These are phyloP conservation scores for Sciaenops ocellatus DNA, from an alignment of 2,797 vertebrate species.

Conservation along the genomic window DNA sequence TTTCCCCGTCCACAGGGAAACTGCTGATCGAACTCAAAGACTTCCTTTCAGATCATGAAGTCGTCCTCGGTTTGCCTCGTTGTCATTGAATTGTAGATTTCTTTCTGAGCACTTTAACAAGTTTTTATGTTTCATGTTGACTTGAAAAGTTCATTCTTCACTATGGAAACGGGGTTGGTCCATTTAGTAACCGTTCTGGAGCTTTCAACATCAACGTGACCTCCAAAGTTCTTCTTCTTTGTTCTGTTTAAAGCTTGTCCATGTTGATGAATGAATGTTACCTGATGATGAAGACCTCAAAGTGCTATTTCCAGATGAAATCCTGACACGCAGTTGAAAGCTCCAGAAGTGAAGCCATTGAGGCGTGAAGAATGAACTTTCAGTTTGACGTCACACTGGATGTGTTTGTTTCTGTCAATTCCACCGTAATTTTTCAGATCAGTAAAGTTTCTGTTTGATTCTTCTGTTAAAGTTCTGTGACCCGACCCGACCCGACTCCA, in stretches of 20 bases:
- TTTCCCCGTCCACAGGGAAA: no score
- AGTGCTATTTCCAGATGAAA: background rate
- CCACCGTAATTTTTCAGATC: no score
- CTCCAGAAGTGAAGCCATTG: background rate
- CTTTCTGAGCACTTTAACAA: slow-evolving; percentile 13
- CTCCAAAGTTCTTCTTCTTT: background rate
- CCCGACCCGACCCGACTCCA: no score
- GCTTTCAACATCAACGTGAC: background rate
- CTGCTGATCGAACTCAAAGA: background rate
- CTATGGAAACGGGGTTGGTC: background rate
- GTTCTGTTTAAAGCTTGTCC: no score
- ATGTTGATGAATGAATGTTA: background rate
- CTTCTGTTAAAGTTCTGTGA: no score
- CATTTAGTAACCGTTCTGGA: background rate
- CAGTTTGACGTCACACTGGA: background rate
- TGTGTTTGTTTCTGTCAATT: no score
- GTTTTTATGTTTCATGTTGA: background rate
- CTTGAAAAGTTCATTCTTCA: background rate
- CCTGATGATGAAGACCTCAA: background rate
- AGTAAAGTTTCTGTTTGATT: no score
- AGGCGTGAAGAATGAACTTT: background rate
- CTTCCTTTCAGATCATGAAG: background rate
- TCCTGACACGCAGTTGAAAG: background rate
- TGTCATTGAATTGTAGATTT: background rate
- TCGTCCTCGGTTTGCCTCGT: background rate